Base-by-base conservation (phyloP, 2,113 vertebrate genomes). In the Notothenia rossii region DNA sequence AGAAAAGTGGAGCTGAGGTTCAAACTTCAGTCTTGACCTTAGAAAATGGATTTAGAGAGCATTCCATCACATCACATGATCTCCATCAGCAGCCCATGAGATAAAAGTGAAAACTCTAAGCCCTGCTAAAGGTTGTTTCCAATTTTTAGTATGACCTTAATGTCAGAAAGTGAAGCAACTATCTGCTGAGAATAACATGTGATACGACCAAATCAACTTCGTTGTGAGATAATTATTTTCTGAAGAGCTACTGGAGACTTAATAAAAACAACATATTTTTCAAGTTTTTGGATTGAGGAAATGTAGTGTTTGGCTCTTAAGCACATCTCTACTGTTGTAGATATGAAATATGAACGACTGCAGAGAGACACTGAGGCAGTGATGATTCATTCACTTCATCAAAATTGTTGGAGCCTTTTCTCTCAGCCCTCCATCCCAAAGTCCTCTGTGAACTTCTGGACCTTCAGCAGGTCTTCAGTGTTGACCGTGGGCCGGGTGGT, bases 371-470 rank as follows among this genome's bases (percentile, higher is more conserved):
- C 12, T n/a, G 48, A 62, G 68, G 63, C 64, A 63, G 62, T 45
- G 1, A 59, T 17, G 46, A 76, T 48, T 51, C 15, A n/a, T 68
- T 60, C 33, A 67, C 22, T 72, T 79, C 45, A 80, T 29, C 29
- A 29, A 29, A 29, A 29, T 29, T 22, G 73, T 29, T 4, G 50
- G 12, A 33, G 14, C 14, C 29, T 61, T 3, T 17, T 18, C 50
- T 45, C 65, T 96, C 95, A 99, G 83, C 98, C 97, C 86, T 99
- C 98, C 91, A 99, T 98, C 69, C 98, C 98, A 94, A 99, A 99
- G 93, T 99, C 98, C 50, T 99, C 98, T 48, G 97, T 97, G 95
- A 99, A 99, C 93, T 98, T 98, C 94, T 97, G 97, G 82, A 99
- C 96, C 92, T 97, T 99, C 51, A 98, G 92, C 49, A 99, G 95